Base-by-base conservation (phyloP, 2,888 invertebrate species). In the Carpatolechia fugitivella region DNA sequence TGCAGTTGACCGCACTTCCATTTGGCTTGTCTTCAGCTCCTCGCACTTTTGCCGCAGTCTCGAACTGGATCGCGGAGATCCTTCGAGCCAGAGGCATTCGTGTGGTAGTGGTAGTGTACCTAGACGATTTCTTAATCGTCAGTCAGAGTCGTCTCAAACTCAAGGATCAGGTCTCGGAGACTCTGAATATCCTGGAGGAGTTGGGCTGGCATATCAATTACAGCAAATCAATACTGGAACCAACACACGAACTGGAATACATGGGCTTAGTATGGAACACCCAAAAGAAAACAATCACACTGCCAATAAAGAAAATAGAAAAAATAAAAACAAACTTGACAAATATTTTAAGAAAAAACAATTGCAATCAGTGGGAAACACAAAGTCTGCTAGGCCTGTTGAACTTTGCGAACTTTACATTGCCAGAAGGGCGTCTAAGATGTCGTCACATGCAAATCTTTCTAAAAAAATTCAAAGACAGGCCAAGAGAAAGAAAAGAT, bases 21-120 rank as follows among this genome's bases (percentile, higher is more conserved):
- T 24, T 60, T 3, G 35, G 51, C 51, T 49, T 54, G 8, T 50
- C 58, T 14, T 55, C 60, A 24, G 57, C 61, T n/a, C 62, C 62
- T 11, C 33, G 47, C 7, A 60, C 61, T 18, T 63, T 63, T 52
- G 56, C 61, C 0, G 47, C 54, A 1, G 48, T 60, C 4, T 57
- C 61, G 31, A 64, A 64, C 48, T 64, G 60, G 61, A 58, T 51
- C 1, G 60, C 57, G 13, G 50, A 60, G 41, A 46, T 54, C 7
- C 52, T 63, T 7, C 46, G 58, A 18, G 20, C 48, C 10, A 33
- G 49, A 7, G 61, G 61, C 1, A 47, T 63, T 4, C 53, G 60
- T 1, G 8, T 57, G 3, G 38, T 61, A 1, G 8, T 57, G 3
- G 38, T 61, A 1, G 54, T 61, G 0, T 60, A 61, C 31, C 40